These are phyloP conservation scores for Phytoseiulus persimilis DNA, from an alignment of 2,888 invertebrate species.

Conservation along the genomic window DNA sequence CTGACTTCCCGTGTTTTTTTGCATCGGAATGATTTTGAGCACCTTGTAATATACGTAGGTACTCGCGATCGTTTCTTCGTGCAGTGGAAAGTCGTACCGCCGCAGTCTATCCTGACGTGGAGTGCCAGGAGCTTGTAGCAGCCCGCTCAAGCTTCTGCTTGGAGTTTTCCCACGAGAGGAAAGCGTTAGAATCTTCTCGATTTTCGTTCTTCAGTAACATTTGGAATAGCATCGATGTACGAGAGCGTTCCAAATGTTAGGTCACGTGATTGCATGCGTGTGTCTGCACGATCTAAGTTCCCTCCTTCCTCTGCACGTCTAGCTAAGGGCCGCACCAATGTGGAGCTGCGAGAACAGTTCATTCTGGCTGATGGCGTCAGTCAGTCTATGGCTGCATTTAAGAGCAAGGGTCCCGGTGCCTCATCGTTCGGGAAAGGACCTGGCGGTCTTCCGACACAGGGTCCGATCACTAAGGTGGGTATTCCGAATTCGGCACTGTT, in stretches of 20 bases:
- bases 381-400: conserved; percentile 97
- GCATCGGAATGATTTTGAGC: not conserved
- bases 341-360: conserved; percentile 97
- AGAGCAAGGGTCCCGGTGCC: conserved; percentile 71
- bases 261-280: conserved; percentile 6
- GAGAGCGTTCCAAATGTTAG: not conserved
- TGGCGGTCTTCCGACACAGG: conserved; percentile 55
- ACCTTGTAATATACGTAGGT: not conserved
- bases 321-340: conserved; percentile 99
- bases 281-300: conserved; percentile 31
- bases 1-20: not conserved
- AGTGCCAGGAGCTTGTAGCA: too few species aligned
- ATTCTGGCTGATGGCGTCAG: conserved; percentile 95
- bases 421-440: conserved; percentile 36
- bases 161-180: not conserved
- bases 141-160: not conserved
- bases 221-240: not conserved
- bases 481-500: not conserved
- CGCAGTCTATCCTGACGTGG: not conserved
- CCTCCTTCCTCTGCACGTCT: conserved; percentile 46
- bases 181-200: not conserved
- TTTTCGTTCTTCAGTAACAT: not conserved
- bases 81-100: too few species aligned
- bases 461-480: conserved; percentile 89
- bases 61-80: not conserved